Base-by-base conservation (phyloP, 1,140 invertebrate species). In the Camponotus pennsylvanicus region DNA sequence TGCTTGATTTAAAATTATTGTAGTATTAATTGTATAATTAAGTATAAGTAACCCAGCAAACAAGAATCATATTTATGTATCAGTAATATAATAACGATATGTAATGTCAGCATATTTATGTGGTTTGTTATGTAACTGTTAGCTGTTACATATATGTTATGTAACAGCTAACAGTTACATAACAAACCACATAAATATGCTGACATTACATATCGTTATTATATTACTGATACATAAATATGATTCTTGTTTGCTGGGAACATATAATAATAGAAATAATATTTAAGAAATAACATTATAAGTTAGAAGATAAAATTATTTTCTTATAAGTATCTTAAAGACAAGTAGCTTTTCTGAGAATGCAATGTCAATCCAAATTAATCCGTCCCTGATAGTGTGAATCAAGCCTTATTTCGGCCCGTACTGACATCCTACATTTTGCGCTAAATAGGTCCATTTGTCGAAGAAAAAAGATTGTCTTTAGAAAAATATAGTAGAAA, bases 301-400 rank as follows among this genome's bases (percentile, higher is more conserved):
- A 78, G 76, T 78, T 78, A 78, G 59, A 11, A 18, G 21, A 27
- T 64, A 34, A 78, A 78, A 78, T 78, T 78, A 78, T 78, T 78
- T 66, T 67, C 59, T 45, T 77, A 64, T 32, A 18, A 45, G 15
- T 77, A 18, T 64, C 21, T 77, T 64, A 27, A 40, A 9, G 27
- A n/a, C 64, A 78, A 66, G 32, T 66, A 67, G 76, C 27, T 11
- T 21, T 49, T 66, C 27, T 13, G 59, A 66, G 45, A 34, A 40
- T 13, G 27, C 27, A 27, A 15, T 59, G 21, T 83, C 40, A 49
- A 61, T 82, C 57, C 13, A 82, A 82, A 45, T 52, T 73, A 82
- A 73, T 83, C 69, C 79, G 79, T 83, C 69, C 69, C 79, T 63
- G 27, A 49, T 83, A 83, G 79, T 83, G 32, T 83, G 79, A 75